phyloP scores from a whole-genome alignment of 2,113 vertebrate species.

The Acanthisitta chloris region DNA sequence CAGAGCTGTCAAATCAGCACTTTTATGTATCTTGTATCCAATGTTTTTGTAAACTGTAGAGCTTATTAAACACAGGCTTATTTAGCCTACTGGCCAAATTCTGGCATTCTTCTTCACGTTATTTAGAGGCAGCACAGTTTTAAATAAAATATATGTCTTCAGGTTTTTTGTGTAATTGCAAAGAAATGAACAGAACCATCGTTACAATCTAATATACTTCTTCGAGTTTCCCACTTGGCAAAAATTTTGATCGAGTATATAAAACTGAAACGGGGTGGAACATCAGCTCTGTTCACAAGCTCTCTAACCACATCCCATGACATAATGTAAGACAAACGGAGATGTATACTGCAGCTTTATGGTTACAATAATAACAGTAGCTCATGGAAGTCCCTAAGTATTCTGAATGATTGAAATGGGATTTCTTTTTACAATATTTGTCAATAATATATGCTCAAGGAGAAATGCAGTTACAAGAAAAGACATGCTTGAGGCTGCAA shows the following conservation, averaged over 20 bases:
- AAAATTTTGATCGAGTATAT: not conserved
- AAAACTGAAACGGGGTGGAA: not conserved
- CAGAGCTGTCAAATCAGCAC: not conserved
- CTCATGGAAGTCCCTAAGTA: slow-evolving; percentile 5
- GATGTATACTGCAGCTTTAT: slow-evolving; percentile 26
- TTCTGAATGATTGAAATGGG: slow-evolving; percentile 16
- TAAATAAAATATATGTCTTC: not conserved
- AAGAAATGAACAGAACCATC: not conserved
- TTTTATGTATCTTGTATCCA: too few species aligned
- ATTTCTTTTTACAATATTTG: slow-evolving; percentile 2
- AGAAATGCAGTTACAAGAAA: slow-evolving; percentile 37
- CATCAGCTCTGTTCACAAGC: not conserved
- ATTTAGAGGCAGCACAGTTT: not conserved
- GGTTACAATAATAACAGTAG: not conserved
- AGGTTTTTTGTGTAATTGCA: not conserved
- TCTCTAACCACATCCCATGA: not conserved
- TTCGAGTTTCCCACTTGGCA: not conserved
- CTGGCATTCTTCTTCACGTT: not conserved
- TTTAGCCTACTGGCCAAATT: not conserved
- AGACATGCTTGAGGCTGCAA: slow-evolving; percentile 46
- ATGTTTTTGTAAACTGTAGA: too few species aligned
- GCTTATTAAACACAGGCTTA: too few species aligned
- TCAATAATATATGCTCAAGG: not conserved
- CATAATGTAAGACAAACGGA: not conserved
- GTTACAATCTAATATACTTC: not conserved